Base-by-base conservation (phyloP, 2,113 vertebrate species). In the Pipa parva region DNA sequence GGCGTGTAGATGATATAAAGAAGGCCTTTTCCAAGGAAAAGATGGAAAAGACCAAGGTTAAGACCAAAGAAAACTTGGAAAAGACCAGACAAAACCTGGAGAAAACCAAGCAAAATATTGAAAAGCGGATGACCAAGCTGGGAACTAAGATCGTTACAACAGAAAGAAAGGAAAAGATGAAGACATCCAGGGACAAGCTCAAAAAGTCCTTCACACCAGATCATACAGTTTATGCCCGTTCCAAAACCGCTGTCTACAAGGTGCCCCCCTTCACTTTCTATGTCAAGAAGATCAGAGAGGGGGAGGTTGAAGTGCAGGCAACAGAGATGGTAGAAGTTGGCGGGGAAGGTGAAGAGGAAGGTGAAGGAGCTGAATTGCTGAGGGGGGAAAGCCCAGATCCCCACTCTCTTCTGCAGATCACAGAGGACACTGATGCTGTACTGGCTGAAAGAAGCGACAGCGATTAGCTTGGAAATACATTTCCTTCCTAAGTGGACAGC, bases 231-330 rank as follows among this genome's bases (percentile, higher is more conserved):
- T 90, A 94, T 1, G 89, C 93, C 42, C 92, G 95, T 73, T 92
- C 93, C 75, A 97, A 95, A 87, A 92, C 90, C 0, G 88, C 90
- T 0, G 92, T 97, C 69, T 99, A 99, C 86, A 96, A 93, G 42
- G 96, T 99, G 66, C 95, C 95, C 0, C 97, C 97, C 3, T 99
- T 99, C 80, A 99, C 97, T 63, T 98, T 99, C 83, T 90, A 96
- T 0, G 97, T 99, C 45, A 99, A 99, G 90, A 99, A 99, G 83
- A 91, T 98, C 79, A 84, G 97, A 45, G 93, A 93, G 54, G 97
- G 95, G 0, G 87, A 91, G 75, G 89, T 85, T 63, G 95, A 95
- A 74, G 87, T 92, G 74, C 85, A 91, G 65, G 89, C 89, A 77
- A 91, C 90, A 0, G 93, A 95, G 83, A 90, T 93, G 87, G 89